phyloP scores from a whole-genome alignment of 2,797 vertebrate genomes.

The Rhinoraja longicauda region DNA sequence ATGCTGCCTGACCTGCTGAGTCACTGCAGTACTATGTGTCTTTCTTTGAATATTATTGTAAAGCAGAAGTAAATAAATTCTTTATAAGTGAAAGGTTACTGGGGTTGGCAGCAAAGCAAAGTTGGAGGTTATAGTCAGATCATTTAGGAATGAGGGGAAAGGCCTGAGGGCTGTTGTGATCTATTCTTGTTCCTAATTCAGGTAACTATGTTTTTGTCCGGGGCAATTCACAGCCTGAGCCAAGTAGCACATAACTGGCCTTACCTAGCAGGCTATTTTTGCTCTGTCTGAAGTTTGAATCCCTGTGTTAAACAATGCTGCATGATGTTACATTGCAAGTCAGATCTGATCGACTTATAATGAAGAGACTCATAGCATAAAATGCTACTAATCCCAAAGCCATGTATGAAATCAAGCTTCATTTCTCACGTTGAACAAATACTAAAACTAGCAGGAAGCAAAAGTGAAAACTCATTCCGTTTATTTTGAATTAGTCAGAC shows the following conservation, averaged over 20 bases:
- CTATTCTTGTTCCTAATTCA: not conserved
- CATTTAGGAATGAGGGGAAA: no score
- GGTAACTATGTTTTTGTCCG: not conserved
- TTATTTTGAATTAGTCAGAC: not conserved
- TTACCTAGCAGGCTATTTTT: not conserved
- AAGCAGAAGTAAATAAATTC: no score
- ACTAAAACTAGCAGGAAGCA: slow-evolving; percentile 1
- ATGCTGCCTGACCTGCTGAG: no score
- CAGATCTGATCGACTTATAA: not conserved
- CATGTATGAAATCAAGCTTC: not conserved
- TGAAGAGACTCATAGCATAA: not conserved
- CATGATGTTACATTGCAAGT: not conserved
- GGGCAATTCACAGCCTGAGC: not conserved
- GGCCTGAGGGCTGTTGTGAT: no score
- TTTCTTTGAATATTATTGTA: no score
- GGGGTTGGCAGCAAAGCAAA: no score
- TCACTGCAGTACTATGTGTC: no score
- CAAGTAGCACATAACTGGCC: not conserved
- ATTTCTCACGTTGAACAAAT: not conserved
- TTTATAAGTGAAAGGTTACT: no score
- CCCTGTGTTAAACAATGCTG: not conserved
- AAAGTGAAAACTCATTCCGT: not conserved
- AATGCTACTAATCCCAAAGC: not conserved
- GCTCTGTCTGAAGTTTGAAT: not conserved
- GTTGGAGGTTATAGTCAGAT: no score